phyloP scores from a whole-genome alignment of 2,888 invertebrate species.

The Griposia aprilina region DNA sequence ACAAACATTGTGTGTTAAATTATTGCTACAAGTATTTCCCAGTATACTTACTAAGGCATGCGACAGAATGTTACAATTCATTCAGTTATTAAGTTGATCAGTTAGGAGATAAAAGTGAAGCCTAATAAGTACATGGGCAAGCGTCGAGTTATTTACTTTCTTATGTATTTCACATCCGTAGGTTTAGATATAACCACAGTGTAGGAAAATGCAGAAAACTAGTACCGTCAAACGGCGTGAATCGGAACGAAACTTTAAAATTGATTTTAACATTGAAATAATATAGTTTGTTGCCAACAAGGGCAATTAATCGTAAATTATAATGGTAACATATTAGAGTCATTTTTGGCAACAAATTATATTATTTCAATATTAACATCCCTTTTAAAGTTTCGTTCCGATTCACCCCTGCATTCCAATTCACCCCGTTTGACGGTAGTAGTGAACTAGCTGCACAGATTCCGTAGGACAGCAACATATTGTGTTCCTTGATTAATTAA shows the following conservation, averaged over 20 bases:
- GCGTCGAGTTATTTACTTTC: conserved; percentile 45
- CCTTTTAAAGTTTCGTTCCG: too few species aligned
- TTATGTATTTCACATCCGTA: conserved; percentile 31
- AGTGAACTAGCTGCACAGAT: too few species aligned
- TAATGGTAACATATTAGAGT: too few species aligned
- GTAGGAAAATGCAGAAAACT: conserved; percentile 15
- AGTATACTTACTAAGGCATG: conserved; percentile 42
- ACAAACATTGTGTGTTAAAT: conserved; percentile 31
- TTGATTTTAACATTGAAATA: too few species aligned
- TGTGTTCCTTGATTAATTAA: neutral
- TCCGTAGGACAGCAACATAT: neutral
- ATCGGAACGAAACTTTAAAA: too few species aligned
- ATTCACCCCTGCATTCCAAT: too few species aligned
- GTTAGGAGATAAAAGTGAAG: conserved; percentile 30
- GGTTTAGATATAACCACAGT: neutral
- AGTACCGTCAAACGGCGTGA: too few species aligned
- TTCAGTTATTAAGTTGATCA: conserved; percentile 58
- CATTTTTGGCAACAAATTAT: too few species aligned
- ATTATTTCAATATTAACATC: too few species aligned
- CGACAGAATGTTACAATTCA: conserved; percentile 53
- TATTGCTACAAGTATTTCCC: conserved; percentile 30
- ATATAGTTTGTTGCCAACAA: too few species aligned
- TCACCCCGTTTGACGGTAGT: too few species aligned
- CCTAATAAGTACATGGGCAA: conserved; percentile 36
- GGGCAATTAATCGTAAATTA: too few species aligned